Percentiles rank a stretch among this genome's conserved stretches.
Conservation (phyloP, 2,113 vertebrate species). For the Cebidichthys violaceus region DNA sequence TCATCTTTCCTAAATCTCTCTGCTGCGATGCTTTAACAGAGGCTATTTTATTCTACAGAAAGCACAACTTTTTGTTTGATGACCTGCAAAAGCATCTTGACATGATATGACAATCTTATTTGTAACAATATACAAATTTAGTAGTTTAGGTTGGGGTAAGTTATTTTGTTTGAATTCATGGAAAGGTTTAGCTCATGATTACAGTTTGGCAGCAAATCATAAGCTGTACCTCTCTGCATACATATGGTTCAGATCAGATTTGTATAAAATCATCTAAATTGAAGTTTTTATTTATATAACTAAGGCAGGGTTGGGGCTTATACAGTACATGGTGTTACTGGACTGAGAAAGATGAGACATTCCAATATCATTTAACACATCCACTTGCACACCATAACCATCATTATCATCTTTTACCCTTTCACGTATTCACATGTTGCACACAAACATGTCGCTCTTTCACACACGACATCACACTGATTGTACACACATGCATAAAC, state of each 20-base stretch:
- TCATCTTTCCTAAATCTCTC: constrained; percentile 34
- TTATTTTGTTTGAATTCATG: constrained; percentile 25
- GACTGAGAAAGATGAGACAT: constrained; percentile 9
- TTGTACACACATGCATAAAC: constrained; percentile 40
- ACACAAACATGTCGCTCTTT: constrained; percentile 49
- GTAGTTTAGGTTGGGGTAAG: constrained; percentile 2
- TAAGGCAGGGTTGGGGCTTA: neutral
- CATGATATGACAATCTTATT: constrained; percentile 19
- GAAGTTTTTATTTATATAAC: neutral
- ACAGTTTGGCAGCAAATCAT: constrained; percentile 35
- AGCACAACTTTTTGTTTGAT: neutral
- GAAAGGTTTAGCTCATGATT: constrained; percentile 35
- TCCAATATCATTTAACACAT: constrained; percentile 15
- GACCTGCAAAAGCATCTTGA: constrained; percentile 8
- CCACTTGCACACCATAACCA: neutral
- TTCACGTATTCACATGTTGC: constrained; percentile 46
- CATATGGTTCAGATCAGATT: constrained; percentile 21
- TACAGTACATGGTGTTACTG: neutral
- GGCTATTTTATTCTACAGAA: constrained; percentile 2
- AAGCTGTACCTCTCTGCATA: neutral
- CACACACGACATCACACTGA: constrained; percentile 43
- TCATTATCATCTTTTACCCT: constrained; percentile 52
- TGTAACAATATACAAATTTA: constrained; percentile 1
- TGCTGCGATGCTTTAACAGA: constrained; percentile 4
- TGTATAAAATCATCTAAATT: constrained; percentile 12